A percentile compares a stretch with the other conserved stretches of the same genome.
These are phyloP conservation scores for Philopedon plagiatum DNA, from an alignment of 2,888 invertebrate species.

Conservation along the genomic window DNA sequence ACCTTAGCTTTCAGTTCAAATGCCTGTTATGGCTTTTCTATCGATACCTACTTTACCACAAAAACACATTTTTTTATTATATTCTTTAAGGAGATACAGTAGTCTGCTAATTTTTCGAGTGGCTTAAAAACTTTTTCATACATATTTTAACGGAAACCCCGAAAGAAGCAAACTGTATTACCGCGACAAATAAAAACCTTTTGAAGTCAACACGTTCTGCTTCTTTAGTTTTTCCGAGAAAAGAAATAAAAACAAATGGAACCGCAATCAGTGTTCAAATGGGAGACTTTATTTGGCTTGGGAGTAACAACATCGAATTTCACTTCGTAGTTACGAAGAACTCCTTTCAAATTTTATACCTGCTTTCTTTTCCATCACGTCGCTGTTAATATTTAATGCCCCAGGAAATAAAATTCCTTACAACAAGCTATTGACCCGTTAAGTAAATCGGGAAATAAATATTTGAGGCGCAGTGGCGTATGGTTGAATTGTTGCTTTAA, in stretches of 20 bases:
- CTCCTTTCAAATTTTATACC: conserved; percentile 51
- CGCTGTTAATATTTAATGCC: conserved; percentile 50
- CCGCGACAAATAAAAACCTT: conserved; percentile 34
- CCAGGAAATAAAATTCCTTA: conserved; percentile 43
- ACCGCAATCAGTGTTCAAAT: conserved; percentile 51
- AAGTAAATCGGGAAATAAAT: conserved; percentile 43
- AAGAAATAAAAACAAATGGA: conserved; percentile 49
- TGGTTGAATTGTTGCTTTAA: too few species aligned
- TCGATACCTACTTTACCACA: too few species aligned
- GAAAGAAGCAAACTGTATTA: conserved; percentile 12
- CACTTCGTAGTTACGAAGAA: conserved; percentile 49
- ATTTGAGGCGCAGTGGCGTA: conserved; percentile 1
- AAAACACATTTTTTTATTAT: too few species aligned
- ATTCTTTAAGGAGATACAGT: too few species aligned
- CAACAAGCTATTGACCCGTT: conserved; percentile 47
- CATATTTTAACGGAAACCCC: not conserved
- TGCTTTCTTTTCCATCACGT: conserved; percentile 51
- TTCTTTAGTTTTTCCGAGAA: conserved; percentile 47
- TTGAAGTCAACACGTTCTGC: conserved; percentile 50
- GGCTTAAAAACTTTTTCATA: not conserved
- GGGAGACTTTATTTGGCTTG: conserved; percentile 51
- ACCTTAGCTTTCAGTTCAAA: too few species aligned
- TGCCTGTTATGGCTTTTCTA: too few species aligned
- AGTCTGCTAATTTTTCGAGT: conserved; percentile 23
- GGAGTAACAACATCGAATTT: conserved; percentile 53